Evolutionary conservation across 2,888 invertebrate species (phyloP), one percentile per base, ranked within the genome.

Genomic region (Xestia rhomboidea): DNA sequence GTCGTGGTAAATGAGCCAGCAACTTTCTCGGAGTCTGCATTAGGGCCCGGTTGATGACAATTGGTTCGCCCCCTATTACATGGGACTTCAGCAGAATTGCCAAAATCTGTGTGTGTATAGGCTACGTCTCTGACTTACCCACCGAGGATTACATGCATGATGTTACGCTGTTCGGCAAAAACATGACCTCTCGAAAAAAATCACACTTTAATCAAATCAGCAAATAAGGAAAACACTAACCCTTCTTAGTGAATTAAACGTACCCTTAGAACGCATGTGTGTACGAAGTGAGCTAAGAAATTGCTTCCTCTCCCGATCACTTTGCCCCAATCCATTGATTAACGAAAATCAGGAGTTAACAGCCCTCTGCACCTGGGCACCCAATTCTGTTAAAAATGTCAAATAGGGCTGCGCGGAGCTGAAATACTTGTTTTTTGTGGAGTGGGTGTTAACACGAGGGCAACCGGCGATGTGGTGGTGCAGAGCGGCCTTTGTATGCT

Each of bases 271-370:
- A 79, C 88, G 82, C 89, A 89, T 88, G 79, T 89, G 89, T 88
- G 83, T 79, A 38, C 44, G 67, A 34, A 71, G 64, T 77, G 64
- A 87, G 89, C 91, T 95, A 96, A 96, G 95, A 95, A 95, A 96
- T 96, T 96, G 95, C 92, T 92, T 92, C 90, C 90, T 88, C 78
- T 83, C 87, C 88, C 88, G 90, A 91, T 90, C 88, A 86, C 89
- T 89, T 91, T 90, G 84, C 89, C 88, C 89, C 86, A 89, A 92
- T 90, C 90, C 94, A 93, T 95, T 95, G 95, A 95, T 95, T 95
- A 94, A 91, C 84, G 91, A 90, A 95, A 96, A 96, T 96, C 96
- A 94, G 91, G 91, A 93, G 92, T 83, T 86, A 89, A 90, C 89
- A 84, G 76, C 73, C 81, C 69, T 69, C 81, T 38, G 81, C 95